Evolutionary conservation across 2,797 vertebrate genomes (phyloP), one percentile per base, ranked within the genome.

Genomic region (Anguilla anguilla): DNA sequence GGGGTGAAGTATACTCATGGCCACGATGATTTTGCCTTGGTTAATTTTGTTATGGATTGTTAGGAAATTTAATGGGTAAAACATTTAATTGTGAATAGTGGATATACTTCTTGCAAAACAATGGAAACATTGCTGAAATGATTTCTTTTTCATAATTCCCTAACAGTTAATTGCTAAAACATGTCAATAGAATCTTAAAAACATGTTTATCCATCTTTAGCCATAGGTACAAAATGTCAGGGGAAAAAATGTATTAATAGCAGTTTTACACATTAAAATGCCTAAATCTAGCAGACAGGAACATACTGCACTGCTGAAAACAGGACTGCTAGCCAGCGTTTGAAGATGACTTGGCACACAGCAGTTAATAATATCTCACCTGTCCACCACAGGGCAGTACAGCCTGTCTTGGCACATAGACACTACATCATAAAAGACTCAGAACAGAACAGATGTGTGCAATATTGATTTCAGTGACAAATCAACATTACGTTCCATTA

Each of bases 361-460:
- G 10, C 69, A 35, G 69, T 74, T 5, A 74, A 69, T 31, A 69
- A 74, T 31, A 31, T 31, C 74, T 46, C 74, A 39, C 39, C 74
- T 79, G 74, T 43, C 64, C 7, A 6, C 64, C 64, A 69, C 64
- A 69, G 64, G n/a, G 64, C 64, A 69, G 28, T 28, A 69, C 6
- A 39, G 74, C 74, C 35, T 79, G 35, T 39, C 72, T 79, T 39
- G 74, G 74, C 74, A 79, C 17, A 46, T 25, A 79, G 9, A 22
- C 11, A 79, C 46, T 79, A 39, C 35, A 79, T 22, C 74, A 79
- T 46, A 46, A 79, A 43, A 46, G 57, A 77, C n/a, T n/a, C n/a
- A 28, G 25, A 69, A 74, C 69, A 74, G 69, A 74, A 74, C 69
- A 74, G 69, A 74, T 35, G 13, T n/a, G 64, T 72, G 39, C 69